Percentiles rank a stretch among this genome's conserved stretches.
Evolutionary conservation across 2,113 vertebrate genomes (phyloP).

Genomic region (Pseudois nayaur): DNA sequence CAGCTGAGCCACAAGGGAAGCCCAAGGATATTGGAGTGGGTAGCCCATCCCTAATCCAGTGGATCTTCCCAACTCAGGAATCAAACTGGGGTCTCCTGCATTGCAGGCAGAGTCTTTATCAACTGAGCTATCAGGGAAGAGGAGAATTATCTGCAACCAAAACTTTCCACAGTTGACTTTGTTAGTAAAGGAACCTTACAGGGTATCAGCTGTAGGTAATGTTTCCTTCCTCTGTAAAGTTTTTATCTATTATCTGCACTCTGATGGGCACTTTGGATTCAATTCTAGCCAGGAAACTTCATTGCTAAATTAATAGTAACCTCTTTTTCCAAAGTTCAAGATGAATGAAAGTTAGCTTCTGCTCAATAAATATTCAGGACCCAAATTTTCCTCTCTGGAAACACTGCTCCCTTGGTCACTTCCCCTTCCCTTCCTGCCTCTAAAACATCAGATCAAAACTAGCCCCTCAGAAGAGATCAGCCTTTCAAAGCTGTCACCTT

Average conservation of each 20-base stretch:
- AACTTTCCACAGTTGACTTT: constrained; percentile 8
- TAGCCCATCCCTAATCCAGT: not conserved
- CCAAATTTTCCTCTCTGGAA: not conserved
- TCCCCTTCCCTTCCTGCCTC: not conserved
- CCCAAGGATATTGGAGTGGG: not conserved
- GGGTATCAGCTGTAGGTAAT: not conserved
- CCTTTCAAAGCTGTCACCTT: not conserved
- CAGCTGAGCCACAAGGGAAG: not conserved
- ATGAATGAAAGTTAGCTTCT: not conserved
- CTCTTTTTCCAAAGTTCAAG: constrained; percentile 9
- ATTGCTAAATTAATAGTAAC: constrained; percentile 29
- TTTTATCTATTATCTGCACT: not conserved
- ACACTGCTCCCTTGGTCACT: not conserved
- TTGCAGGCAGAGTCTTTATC: not conserved
- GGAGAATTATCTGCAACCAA: not conserved
- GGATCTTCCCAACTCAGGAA: not conserved
- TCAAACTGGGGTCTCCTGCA: not conserved
- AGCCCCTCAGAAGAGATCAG: not conserved
- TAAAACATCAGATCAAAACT: not conserved
- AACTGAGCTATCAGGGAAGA: not conserved
- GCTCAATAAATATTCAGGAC: not conserved
- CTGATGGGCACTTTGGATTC: not conserved
- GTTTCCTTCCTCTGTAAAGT: not conserved
- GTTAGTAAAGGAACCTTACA: not conserved
- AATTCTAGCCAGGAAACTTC: constrained; percentile 1